Percentiles rank a stretch among this genome's conserved stretches.
Evolutionary conservation across 92 coral and sea anemone species (phyloP).

Genomic region (Palythoa caribaeorum): DNA sequence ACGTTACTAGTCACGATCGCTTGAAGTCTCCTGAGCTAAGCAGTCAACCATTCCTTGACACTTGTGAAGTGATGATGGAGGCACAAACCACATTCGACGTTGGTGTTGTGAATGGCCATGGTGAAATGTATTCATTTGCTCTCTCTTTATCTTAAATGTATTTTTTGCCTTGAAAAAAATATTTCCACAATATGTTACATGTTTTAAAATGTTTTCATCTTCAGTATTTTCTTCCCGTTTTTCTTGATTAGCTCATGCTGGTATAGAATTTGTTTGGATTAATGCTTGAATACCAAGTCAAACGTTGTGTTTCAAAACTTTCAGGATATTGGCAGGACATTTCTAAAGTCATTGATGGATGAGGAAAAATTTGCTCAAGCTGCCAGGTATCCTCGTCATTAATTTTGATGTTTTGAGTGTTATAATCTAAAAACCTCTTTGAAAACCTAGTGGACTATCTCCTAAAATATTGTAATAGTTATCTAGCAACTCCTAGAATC

Average conservation of each 20-base stretch:
- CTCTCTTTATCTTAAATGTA: too few species aligned
- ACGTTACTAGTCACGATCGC: too few species aligned
- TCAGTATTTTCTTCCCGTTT: too few species aligned
- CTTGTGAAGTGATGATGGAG: too few species aligned
- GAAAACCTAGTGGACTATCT: background rate
- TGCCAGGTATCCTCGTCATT: constrained; percentile 73
- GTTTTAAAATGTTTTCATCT: too few species aligned
- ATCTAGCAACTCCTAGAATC: background rate
- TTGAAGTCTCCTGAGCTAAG: too few species aligned
- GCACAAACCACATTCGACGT: too few species aligned
- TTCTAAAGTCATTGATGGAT: constrained; percentile 89
- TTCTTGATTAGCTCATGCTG: background rate
- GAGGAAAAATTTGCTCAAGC: constrained; percentile 88
- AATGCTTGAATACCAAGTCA: background rate
- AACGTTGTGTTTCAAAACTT: background rate
- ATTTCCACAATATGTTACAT: too few species aligned
- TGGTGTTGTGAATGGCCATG: too few species aligned
- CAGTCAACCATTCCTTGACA: too few species aligned
- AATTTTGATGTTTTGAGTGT: background rate
- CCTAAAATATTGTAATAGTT: background rate
- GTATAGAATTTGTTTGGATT: background rate
- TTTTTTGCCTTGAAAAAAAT: too few species aligned
- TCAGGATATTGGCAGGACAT: constrained; percentile 95
- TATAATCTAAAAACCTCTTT: background rate
- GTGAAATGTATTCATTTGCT: too few species aligned